These are phyloP conservation scores for Eciton burchellii DNA, from an alignment of 1,140 invertebrate species.

Conservation along the genomic window DNA sequence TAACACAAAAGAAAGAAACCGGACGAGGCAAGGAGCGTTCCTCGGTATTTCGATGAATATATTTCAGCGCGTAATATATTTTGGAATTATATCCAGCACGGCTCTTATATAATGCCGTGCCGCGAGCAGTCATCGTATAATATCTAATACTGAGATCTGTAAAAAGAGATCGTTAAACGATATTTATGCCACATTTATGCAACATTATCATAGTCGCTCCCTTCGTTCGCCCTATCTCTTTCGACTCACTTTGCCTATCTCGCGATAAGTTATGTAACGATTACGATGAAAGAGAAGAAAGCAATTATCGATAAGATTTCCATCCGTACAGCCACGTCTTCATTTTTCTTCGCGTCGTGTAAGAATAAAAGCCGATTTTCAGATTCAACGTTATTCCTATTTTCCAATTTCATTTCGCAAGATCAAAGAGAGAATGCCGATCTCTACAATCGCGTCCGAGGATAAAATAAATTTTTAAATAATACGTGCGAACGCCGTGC, in stretches of 20 bases:
- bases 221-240: background rate
- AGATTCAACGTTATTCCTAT: background rate
- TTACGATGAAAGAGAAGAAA: background rate
- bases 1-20: slow-evolving; percentile 53
- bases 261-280: background rate
- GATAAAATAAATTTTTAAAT: no score
- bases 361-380: background rate
- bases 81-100: slow-evolving; percentile 53
- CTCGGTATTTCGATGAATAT: slow-evolving; percentile 48
- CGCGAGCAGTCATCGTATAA: slow-evolving; percentile 23
- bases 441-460: no score
- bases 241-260: slow-evolving; percentile 23
- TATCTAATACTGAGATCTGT: slow-evolving; percentile 40
- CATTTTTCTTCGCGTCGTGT: background rate
- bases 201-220: slow-evolving; percentile 30
- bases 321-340: background rate
- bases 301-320: slow-evolving; percentile 2
- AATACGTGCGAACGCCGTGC: no score
- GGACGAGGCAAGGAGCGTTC: slow-evolving; percentile 27
- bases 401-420: background rate
- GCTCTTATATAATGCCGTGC: slow-evolving; percentile 35
- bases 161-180: slow-evolving; percentile 31
- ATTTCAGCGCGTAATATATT: slow-evolving; percentile 55
- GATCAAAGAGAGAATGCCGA: no score
- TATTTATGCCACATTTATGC: slow-evolving; percentile 34